Conservation (phyloP, 2,888 invertebrate species). For the Dascillus cervinus region DNA sequence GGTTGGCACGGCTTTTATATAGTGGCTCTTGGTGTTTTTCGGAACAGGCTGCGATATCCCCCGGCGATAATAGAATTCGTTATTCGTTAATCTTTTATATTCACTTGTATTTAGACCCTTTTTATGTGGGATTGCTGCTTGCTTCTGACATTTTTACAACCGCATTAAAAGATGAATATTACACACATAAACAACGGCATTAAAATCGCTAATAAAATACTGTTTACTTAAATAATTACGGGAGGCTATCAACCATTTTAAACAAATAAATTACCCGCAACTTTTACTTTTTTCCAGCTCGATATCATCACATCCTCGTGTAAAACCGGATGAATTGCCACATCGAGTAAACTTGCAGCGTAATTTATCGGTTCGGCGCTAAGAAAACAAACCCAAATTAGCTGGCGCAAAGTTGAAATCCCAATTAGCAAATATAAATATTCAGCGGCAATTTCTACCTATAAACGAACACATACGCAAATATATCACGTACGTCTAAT, state of each 20-base stretch:
- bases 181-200: too few relatives aligned
- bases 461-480: slow-evolving; percentile 10
- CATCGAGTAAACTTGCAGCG: too few relatives aligned
- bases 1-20: slow-evolving; percentile 18
- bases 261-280: too few relatives aligned
- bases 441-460: slow-evolving; percentile 4
- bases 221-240: too few relatives aligned
- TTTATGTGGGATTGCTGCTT: too few relatives aligned
- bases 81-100: slow-evolving; percentile 18
- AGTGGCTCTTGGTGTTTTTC: slow-evolving; percentile 13
- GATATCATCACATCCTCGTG: too few relatives aligned
- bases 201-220: too few relatives aligned
- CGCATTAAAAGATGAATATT: too few relatives aligned
- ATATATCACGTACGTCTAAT: slow-evolving; percentile 23
- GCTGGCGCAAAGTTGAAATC: slow-evolving; percentile 5
- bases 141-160: too few relatives aligned
- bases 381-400: background rate
- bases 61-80: slow-evolving; percentile 18
- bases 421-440: slow-evolving; percentile 11
- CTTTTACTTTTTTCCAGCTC: too few relatives aligned
- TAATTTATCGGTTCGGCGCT: background rate
- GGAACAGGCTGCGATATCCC: slow-evolving; percentile 17
- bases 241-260: too few relatives aligned
- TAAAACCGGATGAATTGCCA: too few relatives aligned
- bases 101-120: slow-evolving; percentile 11